Evolutionary conservation across 2,888 invertebrate species (phyloP), one percentile per base, ranked within the genome.

Genomic region (Lamellibrachia satsuma): DNA sequence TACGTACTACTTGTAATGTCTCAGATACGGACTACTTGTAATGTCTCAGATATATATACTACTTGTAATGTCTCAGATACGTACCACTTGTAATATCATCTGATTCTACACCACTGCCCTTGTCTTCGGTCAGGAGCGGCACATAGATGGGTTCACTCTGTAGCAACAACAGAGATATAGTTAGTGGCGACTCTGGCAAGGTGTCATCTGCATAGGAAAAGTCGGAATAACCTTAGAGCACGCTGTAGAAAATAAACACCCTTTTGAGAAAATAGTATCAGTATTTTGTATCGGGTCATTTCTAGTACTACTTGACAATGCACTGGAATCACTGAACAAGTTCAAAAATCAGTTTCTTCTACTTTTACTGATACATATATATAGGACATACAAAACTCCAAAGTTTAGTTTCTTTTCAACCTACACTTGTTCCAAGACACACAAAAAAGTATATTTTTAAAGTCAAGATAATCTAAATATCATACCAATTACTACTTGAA

Each of bases 121-220:
- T 97, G 92, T 97, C 97, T 57, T 98, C 97, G 57, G 98, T 97
- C 96, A 98, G 98, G 55, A 99, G 98, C 92, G 99, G 99, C 94
- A 99, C 98, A 97, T 98, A 99, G 92, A 98, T 98, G 39, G 99
- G 98, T 96, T 98, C 98, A 96, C 99, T 98, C 98, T 98, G 96
- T 39, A 97, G 96, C 8, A 92, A 90, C 15, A 1, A 55, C 55
- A 91, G 39, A 91, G n/a, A 52, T 6, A 9, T 39, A 91, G 52
- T 91, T 39, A 55, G n/a, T n/a, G 11, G 55, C 15, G 27, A 52
- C 2, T 8, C 9, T 91, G 39, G 7, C 9, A 75, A 15, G 75
- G 75, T 15, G 15, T 75, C 75, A 75, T 75, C 15, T 15, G 22
- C 15, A 75, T 75, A 6, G 22, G 22, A 55, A 75, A 11, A 75